Conservation (phyloP, 2,797 vertebrate genomes). For the Antrozous pallidus region DNA sequence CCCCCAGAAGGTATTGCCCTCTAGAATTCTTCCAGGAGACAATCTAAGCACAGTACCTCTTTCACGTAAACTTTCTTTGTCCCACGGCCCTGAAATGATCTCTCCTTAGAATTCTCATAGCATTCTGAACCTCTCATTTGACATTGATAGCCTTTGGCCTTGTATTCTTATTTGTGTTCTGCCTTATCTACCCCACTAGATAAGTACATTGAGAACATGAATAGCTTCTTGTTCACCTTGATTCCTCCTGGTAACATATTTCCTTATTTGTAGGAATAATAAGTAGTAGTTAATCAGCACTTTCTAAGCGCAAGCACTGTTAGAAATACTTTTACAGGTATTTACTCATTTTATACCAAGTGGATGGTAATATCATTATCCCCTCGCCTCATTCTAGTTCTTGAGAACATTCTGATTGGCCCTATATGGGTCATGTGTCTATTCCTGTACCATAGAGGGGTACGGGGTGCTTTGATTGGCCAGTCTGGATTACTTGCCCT, state of each 20-base stretch:
- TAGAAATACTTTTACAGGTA: background rate
- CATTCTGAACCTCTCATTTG: background rate
- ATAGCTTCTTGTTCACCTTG: background rate
- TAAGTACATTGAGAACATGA: background rate
- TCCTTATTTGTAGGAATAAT: background rate
- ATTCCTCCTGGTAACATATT: background rate
- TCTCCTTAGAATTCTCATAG: background rate
- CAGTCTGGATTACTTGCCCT: background rate
- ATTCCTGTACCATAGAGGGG: background rate
- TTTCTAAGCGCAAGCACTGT: background rate
- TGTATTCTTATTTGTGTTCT: background rate
- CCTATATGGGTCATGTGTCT: background rate
- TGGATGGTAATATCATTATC: background rate
- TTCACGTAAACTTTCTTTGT: background rate
- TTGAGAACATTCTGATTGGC: background rate
- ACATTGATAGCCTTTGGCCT: background rate
- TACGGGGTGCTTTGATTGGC: background rate
- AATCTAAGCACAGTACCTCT: background rate
- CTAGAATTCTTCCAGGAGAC: background rate
- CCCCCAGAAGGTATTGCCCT: background rate
- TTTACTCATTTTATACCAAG: background rate
- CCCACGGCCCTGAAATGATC: background rate
- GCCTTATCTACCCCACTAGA: background rate
- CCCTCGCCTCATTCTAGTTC: background rate
- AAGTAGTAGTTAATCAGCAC: slow-evolving; percentile 14